phyloP scores from a whole-genome alignment of 2,888 invertebrate genomes.

The Campoplex capitator region DNA sequence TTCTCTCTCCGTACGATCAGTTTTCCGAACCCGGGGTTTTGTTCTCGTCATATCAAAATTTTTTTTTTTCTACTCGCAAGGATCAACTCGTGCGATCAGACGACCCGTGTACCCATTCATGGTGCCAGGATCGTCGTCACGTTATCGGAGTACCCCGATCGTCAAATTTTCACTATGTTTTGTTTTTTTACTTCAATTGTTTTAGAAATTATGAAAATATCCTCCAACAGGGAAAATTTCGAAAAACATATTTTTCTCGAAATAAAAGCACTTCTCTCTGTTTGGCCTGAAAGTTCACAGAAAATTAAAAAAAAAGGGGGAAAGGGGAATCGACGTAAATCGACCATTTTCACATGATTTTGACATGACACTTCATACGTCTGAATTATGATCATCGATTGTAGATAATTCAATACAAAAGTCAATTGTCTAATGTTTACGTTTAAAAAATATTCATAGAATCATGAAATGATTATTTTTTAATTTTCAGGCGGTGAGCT shows the following conservation, averaged over 20 bases:
- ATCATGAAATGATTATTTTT: neutral
- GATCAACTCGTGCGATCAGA: constrained; percentile 35
- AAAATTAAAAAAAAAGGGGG: no score
- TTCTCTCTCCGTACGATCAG: constrained; percentile 23
- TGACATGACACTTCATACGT: no score
- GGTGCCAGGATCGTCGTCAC: constrained; percentile 69
- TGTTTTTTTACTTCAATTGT: neutral
- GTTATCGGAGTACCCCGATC: constrained; percentile 32
- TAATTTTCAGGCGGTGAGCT: constrained; percentile 89
- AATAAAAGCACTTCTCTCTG: neutral
- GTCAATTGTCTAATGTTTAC: neutral
- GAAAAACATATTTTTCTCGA: neutral
- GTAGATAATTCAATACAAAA: neutral
- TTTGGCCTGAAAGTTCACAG: neutral
- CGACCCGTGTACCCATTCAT: constrained; percentile 71
- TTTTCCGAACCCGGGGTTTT: constrained; percentile 37
- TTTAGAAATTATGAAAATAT: neutral
- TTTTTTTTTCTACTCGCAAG: constrained; percentile 2
- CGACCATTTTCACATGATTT: neutral
- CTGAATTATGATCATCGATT: no score
- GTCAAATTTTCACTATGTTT: neutral
- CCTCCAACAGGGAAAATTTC: neutral
- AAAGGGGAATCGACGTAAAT: no score
- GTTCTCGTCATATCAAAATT: neutral
- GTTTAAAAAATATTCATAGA: no score